Base-by-base conservation (phyloP, 2,113 vertebrate genomes). In the Anseranas semipalmata region DNA sequence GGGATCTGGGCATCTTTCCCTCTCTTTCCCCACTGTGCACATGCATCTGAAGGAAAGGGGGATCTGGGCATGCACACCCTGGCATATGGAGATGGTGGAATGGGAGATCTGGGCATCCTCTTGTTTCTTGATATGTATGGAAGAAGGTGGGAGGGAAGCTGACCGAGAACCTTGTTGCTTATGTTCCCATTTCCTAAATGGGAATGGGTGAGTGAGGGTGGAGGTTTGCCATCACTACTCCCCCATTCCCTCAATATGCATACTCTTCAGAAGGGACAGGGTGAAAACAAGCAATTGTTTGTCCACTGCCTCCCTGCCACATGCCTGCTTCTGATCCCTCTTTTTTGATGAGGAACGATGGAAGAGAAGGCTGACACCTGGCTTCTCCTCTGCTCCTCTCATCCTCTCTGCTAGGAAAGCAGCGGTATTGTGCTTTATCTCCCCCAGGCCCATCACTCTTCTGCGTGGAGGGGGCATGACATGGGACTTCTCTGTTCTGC, bases 21-120 rank as follows among this genome's bases (percentile, higher is more conserved):
- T 60, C 37, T 35, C 10, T 35, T 3, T 0, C 15, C 14, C 28
- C 12, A 2, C 39, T 2, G 5, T 50, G 33, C 14, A 3, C 10
- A 1, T 14, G 33, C 3, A 33, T 15, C 39, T 37, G 32, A 11
- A 48, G 68, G 53, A 70, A 20, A 4, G 8, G 37, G 33, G 10
- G 21, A 39, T 48, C 71, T 81, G 62, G 28, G 46, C 46, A 8
- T 10, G 80, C 63, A 17, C 32, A 21, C 20, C 4, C 12, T 20
- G 41, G 32, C 11, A 3, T 33, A 17, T 10, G 48, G 46, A 68
- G 67, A 33, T 7, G 5, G 0, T 13, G 73, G n/a, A 39, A 37
- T n/a, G 70, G 65, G 37, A 39, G n/a, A 7, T 53, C 56, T 82
- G 58, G 19, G 33, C 10, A 15, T 32, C 75, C 28, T 80, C 45